Base-by-base conservation (phyloP, 2,888 invertebrate species). In the Chesias legatella region DNA sequence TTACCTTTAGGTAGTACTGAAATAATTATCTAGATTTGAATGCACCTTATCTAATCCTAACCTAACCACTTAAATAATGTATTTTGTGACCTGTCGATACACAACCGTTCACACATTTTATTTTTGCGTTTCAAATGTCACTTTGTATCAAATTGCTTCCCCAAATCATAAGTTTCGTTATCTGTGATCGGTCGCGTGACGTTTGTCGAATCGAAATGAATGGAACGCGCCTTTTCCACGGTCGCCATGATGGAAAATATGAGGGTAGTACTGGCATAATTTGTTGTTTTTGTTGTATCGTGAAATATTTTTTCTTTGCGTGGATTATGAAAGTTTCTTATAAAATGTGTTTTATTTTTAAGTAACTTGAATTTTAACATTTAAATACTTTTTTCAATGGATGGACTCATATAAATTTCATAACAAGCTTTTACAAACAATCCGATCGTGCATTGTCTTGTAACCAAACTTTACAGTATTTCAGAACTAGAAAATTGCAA, bases 191-290 rank as follows among this genome's bases (percentile, higher is more conserved):
- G 22, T 51, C 36, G 58, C 56, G 54, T 58, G 54, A 58, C 51
- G 71, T 66, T 9, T 67, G 67, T 67, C 63, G 70, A 71, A 66
- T 61, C 63, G 53, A 64, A 68, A 69, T 65, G 66, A 67, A 71
- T 64, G 67, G 60, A 67, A 61, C 65, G 62, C 63, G 60, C 45
- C 58, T 67, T 43, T 64, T 64, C 57, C 48, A 49, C 48, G 59
- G 66, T 54, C 57, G 75, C 74, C 74, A 74, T 74, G 55, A 74
- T 77, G 71, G 60, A 68, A 74, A 67, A 64, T 60, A 63, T 55
- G 58, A 46, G 48, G 53, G 35, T 53, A 56, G 54, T 58, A 50
- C 51, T 45, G 53, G 53, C 56, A 56, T 53, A 53, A 53, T 52
- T 51, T 56, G 35, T 45, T 36, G 38, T 36, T 51, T 49, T 48